A percentile compares a stretch with the other conserved stretches of the same genome.
These are phyloP conservation scores for Lateolabrax maculatus DNA, from an alignment of 2,797 vertebrate species.

Conservation along the genomic window DNA sequence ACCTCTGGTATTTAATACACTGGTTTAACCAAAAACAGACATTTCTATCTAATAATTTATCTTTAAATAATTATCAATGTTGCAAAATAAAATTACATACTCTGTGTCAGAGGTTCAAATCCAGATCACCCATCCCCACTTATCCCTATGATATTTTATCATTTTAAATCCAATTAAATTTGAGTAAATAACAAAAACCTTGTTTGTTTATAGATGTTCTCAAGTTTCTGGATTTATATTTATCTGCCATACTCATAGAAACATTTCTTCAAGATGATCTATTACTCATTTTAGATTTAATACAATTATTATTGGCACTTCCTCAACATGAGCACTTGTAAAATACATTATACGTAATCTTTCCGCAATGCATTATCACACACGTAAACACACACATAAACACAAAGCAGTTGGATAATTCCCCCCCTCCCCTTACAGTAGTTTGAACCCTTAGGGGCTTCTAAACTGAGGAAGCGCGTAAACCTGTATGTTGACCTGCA, in stretches of 20 bases:
- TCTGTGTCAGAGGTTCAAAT: not conserved
- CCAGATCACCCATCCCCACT: not conserved
- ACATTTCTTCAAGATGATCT: not conserved
- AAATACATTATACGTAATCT: conserved; percentile 10
- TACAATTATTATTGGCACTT: not conserved
- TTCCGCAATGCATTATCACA: conserved; percentile 4
- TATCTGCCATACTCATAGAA: not conserved
- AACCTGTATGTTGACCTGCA: conserved; percentile 82
- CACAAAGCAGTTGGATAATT: conserved; percentile 1
- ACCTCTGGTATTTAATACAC: not conserved
- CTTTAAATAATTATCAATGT: not conserved
- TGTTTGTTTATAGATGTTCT: not conserved
- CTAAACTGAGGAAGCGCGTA: conserved; percentile 72
- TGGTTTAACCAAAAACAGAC: not conserved
- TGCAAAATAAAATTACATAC: not conserved
- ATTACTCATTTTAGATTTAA: not conserved
- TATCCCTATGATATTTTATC: not conserved
- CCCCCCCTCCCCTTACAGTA: conserved; percentile 39
- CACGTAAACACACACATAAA: not conserved
- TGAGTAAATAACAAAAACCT: not conserved
- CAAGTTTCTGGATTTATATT: not conserved
- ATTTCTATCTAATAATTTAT: not conserved
- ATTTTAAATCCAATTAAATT: not conserved
- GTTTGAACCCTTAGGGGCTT: conserved; percentile 48
- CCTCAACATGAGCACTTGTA: not conserved